Base-by-base conservation (phyloP, 2,797 vertebrate genomes). In the Dendrocincla tyrannina region DNA sequence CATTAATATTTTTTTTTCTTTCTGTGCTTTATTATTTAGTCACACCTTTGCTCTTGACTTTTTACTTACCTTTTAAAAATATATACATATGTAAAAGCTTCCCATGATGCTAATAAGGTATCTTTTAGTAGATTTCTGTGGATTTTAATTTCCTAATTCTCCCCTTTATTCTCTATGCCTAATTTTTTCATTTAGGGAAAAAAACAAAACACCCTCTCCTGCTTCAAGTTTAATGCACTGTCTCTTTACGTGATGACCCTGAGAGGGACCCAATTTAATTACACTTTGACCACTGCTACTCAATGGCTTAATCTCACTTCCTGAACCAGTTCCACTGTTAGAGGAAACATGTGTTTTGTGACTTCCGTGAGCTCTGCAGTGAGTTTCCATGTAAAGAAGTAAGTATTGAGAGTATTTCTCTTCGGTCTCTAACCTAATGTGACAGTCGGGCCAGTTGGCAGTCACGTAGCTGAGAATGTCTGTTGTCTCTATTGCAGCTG, bases 61-160 rank as follows among this genome's bases (percentile, higher is more conserved):
- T 74, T 70, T 44, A 68, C 25, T 91, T 62, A 37, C 91, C 62
- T 19, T 69, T 67, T 39, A 20, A 41, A 41, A 32, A 32, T 14
- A 11, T 9, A 59, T 37, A 25, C 28, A 24, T 84, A 19, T 85
- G 50, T 70, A 42, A 47, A 84, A 63, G 20, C 63, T 49, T 60
- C 35, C 66, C 80, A 50, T 83, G 84, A 69, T 84, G 90, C 35
- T 94, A 80, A 56, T 95, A 91, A 94, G 67, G 64, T 85, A 55
- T 44, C 60, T 90, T 82, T 90, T 90, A 85, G 74, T 93, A 67
- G 59, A 73, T 72, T 93, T 96, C 44, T 95, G 49, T 96, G 74
- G 79, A 85, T 96, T 96, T 96, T 93, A 92, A 77, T 97, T 95
- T 91, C 46, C 44, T 92, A 89, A 67, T 47, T 56, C 44, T 39